Percentiles rank a stretch among this genome's conserved stretches.
Conservation (phyloP, 1,140 invertebrate genomes). For the Drosophila busckii region DNA sequence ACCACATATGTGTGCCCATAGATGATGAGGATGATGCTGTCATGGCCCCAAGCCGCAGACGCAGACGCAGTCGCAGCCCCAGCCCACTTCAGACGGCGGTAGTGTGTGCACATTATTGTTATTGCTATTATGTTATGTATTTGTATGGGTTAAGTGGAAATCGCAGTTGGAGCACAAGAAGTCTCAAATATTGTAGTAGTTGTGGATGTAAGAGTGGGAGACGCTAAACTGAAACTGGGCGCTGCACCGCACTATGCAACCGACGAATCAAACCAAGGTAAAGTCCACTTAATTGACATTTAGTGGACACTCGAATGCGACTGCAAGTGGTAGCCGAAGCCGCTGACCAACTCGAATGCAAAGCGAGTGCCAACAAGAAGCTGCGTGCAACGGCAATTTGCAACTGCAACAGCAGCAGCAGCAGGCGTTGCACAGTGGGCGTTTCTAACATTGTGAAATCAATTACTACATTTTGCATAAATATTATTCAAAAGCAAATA, state of each 20-base stretch:
- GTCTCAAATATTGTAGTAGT: no score
- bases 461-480: no score
- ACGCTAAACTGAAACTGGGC: conserved; percentile 15
- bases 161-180: conserved; percentile 58
- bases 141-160: conserved; percentile 63
- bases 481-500: no score
- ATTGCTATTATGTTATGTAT: conserved; percentile 72
- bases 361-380: conserved; percentile 26
- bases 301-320: conserved; percentile 72
- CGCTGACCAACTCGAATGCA: conserved; percentile 7
- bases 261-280: conserved; percentile 65
- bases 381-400: conserved; percentile 58
- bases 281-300: conserved; percentile 75
- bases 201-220: conserved; percentile 13
- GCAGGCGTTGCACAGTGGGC: no score
- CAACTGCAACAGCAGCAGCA: no score
- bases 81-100: conserved; percentile 33
- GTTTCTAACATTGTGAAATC: no score
- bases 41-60: background rate
- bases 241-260: conserved; percentile 47
- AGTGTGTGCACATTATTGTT: conserved; percentile 64
- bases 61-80: background rate
- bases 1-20: conserved; percentile 16
- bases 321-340: conserved; percentile 15
- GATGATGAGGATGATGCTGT: conserved; percentile 29